Conservation (phyloP, 2,888 invertebrate species). For the Agrenia bidenticulata region DNA sequence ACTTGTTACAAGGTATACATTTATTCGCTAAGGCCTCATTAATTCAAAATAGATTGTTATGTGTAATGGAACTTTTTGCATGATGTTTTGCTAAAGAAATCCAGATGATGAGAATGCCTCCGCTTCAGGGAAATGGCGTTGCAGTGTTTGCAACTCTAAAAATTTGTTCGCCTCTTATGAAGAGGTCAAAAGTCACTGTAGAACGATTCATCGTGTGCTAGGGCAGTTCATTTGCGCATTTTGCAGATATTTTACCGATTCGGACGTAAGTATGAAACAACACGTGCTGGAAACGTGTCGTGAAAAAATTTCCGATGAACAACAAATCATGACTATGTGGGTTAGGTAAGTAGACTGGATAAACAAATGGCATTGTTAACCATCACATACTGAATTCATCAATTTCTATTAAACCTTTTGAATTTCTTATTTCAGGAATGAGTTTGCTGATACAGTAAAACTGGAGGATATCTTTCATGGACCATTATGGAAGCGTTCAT, state of each 20-base stretch:
- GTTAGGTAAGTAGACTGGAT: conserved; percentile 7
- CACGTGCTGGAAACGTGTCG: conserved; percentile 18
- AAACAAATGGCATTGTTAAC: too few species aligned
- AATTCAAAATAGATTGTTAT: too few species aligned
- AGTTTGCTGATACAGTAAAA: conserved; percentile 54
- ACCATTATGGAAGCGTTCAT: conserved; percentile 65
- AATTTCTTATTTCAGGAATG: conserved; percentile 20
- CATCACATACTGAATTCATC: too few species aligned
- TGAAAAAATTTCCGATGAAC: background rate
- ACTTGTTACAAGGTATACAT: conserved; percentile 39
- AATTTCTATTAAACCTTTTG: background rate
- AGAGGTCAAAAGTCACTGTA: conserved; percentile 65
- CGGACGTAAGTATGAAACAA: conserved; percentile 33
- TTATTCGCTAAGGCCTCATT: background rate
- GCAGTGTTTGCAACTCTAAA: conserved; percentile 64
- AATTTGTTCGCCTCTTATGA: conserved; percentile 64
- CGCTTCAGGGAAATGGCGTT: conserved; percentile 64
- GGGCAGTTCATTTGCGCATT: conserved; percentile 71
- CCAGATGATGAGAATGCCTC: conserved; percentile 28
- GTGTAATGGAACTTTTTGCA: too few species aligned
- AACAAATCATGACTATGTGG: conserved; percentile 15
- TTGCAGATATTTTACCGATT: conserved; percentile 61
- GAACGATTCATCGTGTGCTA: conserved; percentile 64
- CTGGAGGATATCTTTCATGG: conserved; percentile 21
- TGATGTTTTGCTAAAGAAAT: too few species aligned